These are phyloP conservation scores for Eristalis tenax DNA, from an alignment of 2,888 invertebrate genomes.

Conservation along the genomic window DNA sequence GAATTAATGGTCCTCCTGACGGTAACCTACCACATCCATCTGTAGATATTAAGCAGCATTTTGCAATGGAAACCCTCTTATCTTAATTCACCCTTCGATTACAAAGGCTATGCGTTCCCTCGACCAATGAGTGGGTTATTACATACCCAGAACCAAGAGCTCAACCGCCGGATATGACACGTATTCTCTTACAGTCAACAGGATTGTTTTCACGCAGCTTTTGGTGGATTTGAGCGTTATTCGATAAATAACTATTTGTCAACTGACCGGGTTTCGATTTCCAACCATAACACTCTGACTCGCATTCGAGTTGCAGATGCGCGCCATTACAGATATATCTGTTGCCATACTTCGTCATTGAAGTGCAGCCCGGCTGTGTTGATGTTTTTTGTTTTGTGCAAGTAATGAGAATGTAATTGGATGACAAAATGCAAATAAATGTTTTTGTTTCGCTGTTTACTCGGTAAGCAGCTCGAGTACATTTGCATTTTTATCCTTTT, in stretches of 20 bases:
- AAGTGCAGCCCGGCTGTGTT: not conserved
- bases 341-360: not conserved
- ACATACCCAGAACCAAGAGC: not conserved
- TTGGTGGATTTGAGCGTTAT: not conserved
- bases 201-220: not conserved
- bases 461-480: not conserved
- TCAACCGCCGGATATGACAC: not conserved
- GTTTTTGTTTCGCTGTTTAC: not conserved
- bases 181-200: not conserved
- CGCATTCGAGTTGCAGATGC: not conserved
- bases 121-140: not conserved
- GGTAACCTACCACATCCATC: not conserved
- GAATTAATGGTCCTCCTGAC: too few species aligned
- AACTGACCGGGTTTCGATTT: not conserved
- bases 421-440: constrained; percentile 1
- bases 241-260: not conserved
- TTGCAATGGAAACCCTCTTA: not conserved
- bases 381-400: not conserved
- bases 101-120: not conserved
- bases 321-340: not conserved
- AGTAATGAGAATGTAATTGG: constrained; percentile 1
- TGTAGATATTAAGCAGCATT: not conserved
- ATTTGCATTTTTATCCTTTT: not conserved
- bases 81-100: not conserved
- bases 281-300: not conserved